These are phyloP conservation scores for Megalopta genalis DNA, from an alignment of 1,140 invertebrate genomes.

Conservation along the genomic window DNA sequence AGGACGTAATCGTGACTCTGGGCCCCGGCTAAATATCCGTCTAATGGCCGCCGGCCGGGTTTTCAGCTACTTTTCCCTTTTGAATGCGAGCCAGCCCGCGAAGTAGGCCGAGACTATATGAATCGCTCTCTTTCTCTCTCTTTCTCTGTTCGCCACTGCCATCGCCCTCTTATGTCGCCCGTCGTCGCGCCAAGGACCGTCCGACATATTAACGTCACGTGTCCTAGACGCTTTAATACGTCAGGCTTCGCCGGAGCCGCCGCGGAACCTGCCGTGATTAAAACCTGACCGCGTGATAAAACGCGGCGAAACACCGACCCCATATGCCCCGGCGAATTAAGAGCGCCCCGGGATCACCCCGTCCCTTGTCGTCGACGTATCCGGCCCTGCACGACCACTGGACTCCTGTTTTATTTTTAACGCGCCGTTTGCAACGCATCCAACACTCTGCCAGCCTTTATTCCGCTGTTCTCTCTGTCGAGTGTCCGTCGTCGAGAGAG, in stretches of 20 bases:
- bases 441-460: too few relatives aligned
- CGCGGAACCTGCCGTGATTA: constrained; percentile 33
- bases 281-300: constrained; percentile 25
- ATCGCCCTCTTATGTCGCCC: constrained; percentile 30
- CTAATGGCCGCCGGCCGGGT: constrained; percentile 53
- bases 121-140: neutral
- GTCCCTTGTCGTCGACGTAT: too few relatives aligned
- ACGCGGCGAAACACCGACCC: neutral
- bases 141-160: neutral
- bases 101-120: constrained; percentile 43
- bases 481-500: too few relatives aligned
- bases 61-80: constrained; percentile 59
- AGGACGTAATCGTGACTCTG: constrained; percentile 42
- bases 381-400: too few relatives aligned
- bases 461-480: neutral
- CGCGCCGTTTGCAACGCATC: too few relatives aligned
- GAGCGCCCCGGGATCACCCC: neutral
- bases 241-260: constrained; percentile 18
- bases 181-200: constrained; percentile 20
- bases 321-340: neutral
- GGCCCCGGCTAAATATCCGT: constrained; percentile 47
- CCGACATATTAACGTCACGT: constrained; percentile 56
- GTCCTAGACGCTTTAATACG: constrained; percentile 52
- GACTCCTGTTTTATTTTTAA: too few relatives aligned
- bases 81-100: constrained; percentile 52